Percentiles rank a stretch among this genome's conserved stretches.
phyloP scores from a whole-genome alignment of 2,113 vertebrate genomes.

The Maccullochella peelii region DNA sequence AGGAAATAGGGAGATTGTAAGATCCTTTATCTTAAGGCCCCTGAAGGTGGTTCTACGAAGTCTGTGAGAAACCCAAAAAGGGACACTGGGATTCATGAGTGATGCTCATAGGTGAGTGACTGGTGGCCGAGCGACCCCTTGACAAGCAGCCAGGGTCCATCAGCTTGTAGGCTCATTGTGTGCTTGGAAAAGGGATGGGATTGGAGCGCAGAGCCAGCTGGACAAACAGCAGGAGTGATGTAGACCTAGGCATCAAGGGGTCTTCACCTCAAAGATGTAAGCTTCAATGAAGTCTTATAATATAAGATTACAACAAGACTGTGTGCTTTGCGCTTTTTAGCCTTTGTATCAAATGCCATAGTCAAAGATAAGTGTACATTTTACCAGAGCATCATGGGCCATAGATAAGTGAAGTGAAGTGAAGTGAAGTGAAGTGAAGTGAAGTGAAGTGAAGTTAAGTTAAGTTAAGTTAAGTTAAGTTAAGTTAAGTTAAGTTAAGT shows the following conservation, averaged over 20 bases:
- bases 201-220: background rate
- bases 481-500: no score
- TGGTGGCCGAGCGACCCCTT: background rate
- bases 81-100: conserved; percentile 25
- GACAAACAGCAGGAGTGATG: background rate
- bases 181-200: background rate
- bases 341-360: background rate
- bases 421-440: no score
- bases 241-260: background rate
- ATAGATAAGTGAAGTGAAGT: no score
- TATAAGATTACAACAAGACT: background rate
- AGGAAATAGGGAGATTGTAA: conserved; percentile 57
- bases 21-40: conserved; percentile 48
- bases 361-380: background rate
- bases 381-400: background rate
- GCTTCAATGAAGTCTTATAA: background rate
- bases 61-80: conserved; percentile 19
- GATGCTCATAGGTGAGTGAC: conserved; percentile 20
- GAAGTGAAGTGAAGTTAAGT: no score
- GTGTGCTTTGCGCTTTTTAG: background rate
- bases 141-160: conserved; percentile 7
- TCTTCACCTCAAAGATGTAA: background rate
- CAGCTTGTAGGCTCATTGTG: background rate
- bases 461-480: no score
- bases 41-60: conserved; percentile 30